Evolutionary conservation across 2,888 invertebrate genomes (phyloP), one percentile per base, ranked within the genome.

Genomic region (Thymelicus lineola): DNA sequence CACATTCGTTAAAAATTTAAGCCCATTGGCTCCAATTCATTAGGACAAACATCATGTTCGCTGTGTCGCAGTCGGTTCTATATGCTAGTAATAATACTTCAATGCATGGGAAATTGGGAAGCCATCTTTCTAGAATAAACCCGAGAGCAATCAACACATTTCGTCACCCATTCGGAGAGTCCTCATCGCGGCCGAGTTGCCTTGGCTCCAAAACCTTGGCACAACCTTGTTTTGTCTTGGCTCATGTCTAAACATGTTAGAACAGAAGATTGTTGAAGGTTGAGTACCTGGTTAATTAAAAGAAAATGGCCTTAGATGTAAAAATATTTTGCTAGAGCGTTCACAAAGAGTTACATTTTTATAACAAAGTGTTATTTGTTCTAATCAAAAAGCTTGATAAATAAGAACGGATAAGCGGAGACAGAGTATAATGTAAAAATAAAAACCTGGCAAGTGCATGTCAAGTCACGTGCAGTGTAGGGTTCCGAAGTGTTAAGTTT

Each of bases 91-190:
- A n/a, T n/a, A n/a, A n/a, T n/a, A n/a, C n/a, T 9, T 1, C 38
- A 38, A 6, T 9, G 9, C 42, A 12, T 12, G 10, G 42, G 10
- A 42, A 42, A 10, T 38, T 6, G 36, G 38, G 7, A 3, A 14
- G 48, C 15, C 12, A 6, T 50, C 48, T 15, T 50, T 28, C 55
- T 55, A 67, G 67, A 67, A 61, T 61, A 36, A 72, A 64, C 38
- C 67, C 69, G 59, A 74, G 75, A 59, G 65, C 63, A 46, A 72
- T 73, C 71, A 71, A 75, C 73, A 73, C 66, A 73, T 74, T 75
- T 76, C 72, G 73, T 72, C 75, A 73, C 72, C 73, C 63, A 36
- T 28, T 48, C 28, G 58, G 42, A 63, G 63, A 2, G 58, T 36
- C 17, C 66, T 66, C 50, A 28, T 20, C 58, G 9, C 48, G 55